Base-by-base conservation (phyloP, 2,888 invertebrate genomes). In the Sphecodes monilicornis region DNA sequence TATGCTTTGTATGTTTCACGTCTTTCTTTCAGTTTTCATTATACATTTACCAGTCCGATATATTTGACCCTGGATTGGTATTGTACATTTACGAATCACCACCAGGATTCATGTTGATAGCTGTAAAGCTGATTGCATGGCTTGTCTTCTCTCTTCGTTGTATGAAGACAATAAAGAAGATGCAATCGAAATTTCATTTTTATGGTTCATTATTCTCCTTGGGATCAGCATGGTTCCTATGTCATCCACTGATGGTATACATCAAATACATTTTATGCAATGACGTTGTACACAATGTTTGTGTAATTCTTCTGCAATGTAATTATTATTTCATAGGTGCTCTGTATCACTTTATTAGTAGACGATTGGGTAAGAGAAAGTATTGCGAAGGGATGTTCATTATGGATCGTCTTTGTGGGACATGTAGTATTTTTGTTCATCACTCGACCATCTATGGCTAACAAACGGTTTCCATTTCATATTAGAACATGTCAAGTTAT, bases 21-120 rank as follows among this genome's bases (percentile, higher is more conserved):
- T 95, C 96, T 0, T 95, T 97, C 74, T 96, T 97, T 0, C 98
- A 98, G 92, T 95, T 97, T 4, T 96, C 97, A 0, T 96, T 98
- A 54, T 98, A 98, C 93, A 96, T 98, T 5, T 98, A 97, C 93
- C 97, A 98, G 93, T 97, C 97, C 68, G 96, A 97, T 95, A 98
- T 97, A 1, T 98, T 98, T 93, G 99, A 99, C 94, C 98, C 98
- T 0, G 99, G 98, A 2, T 96, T 97, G 94, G 98, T 99, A 0
- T 94, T 98, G 18, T 98, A 99, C 93, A 94, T 98, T 2, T 99
- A 98, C 92, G 98, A 99, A 95, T 98, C 98, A 66, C 97, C 98
- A 0, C 98, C 98, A 0, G 99, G 99, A 0, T 98, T 98, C 91
- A 97, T 97, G 0, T 95, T 99, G 10, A 96, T 98, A 16, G 95